Conservation (phyloP, 2,797 vertebrate species). For the Spinus pinus region DNA sequence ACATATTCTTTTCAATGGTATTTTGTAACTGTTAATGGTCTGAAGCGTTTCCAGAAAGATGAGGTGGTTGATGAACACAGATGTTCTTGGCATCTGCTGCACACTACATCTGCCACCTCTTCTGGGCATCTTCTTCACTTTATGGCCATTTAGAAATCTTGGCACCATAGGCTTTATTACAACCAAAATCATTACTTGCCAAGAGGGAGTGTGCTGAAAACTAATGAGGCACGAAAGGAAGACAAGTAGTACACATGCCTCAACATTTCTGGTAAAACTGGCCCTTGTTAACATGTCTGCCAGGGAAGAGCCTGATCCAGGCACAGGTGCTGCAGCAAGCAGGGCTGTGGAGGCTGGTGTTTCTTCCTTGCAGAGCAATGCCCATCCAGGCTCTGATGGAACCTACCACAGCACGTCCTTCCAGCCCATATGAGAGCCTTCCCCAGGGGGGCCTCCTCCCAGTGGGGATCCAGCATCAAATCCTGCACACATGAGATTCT, state of each 20-base stretch:
- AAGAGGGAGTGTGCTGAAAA: background rate
- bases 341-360: background rate
- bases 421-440: accelerated
- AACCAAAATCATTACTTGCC: background rate
- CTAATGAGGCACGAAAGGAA: background rate
- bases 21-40: background rate
- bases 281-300: background rate
- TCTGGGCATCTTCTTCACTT: background rate
- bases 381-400: background rate
- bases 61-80: background rate
- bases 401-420: accelerated
- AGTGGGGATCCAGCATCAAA: accelerated
- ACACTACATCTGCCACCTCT: background rate
- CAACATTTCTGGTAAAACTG: background rate
- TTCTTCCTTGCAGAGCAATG: background rate
- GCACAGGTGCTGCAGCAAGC: background rate
- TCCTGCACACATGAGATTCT: background rate
- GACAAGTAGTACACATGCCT: background rate
- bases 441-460: background rate
- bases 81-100: background rate
- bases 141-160: background rate
- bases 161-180: background rate
- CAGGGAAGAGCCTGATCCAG: background rate
- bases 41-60: background rate
- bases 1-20: background rate